Evolutionary conservation across 2,888 invertebrate genomes (phyloP).

Genomic region (Sthenelais limicola): DNA sequence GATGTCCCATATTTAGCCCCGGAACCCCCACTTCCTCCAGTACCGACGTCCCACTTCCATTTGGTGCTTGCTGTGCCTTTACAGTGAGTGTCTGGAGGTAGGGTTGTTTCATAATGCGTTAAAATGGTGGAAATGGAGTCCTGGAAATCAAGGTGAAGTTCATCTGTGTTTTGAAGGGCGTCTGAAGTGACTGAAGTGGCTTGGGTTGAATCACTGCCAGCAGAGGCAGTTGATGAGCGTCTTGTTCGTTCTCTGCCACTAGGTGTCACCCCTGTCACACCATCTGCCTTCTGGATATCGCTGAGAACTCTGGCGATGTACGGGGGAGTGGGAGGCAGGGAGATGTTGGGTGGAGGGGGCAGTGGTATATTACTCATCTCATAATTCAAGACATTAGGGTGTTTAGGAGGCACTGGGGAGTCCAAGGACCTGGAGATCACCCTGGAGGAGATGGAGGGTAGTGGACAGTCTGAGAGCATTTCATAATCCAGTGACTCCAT

Average conservation of each 20-base stretch:
- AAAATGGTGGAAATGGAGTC: conserved; percentile 27
- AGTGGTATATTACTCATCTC: conserved; percentile 12
- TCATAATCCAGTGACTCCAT: conserved; percentile 30
- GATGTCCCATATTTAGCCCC: too few species aligned
- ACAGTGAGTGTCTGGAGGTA: background rate
- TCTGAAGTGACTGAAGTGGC: conserved; percentile 7
- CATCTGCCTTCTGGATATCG: conserved; percentile 17
- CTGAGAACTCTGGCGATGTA: conserved; percentile 14
- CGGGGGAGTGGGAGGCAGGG: conserved; percentile 26
- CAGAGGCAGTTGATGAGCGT: too few species aligned
- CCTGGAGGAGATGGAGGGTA: too few species aligned
- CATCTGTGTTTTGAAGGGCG: background rate
- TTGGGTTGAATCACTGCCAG: conserved; percentile 20
- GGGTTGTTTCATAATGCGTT: background rate
- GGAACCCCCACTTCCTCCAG: background rate
- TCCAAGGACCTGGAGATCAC: too few species aligned
- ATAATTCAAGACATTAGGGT: too few species aligned
- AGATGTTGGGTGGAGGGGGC: conserved; percentile 12
- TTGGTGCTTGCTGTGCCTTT: conserved; percentile 2
- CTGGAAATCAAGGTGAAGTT: background rate
- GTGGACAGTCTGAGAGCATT: too few species aligned
- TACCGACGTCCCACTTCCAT: conserved; percentile 19
- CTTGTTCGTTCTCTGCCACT: too few species aligned
- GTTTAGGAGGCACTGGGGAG: too few species aligned
- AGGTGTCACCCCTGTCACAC: too few species aligned